phyloP scores from a whole-genome alignment of 2,797 vertebrate species.

The Phrynocephalus guinanensis region DNA sequence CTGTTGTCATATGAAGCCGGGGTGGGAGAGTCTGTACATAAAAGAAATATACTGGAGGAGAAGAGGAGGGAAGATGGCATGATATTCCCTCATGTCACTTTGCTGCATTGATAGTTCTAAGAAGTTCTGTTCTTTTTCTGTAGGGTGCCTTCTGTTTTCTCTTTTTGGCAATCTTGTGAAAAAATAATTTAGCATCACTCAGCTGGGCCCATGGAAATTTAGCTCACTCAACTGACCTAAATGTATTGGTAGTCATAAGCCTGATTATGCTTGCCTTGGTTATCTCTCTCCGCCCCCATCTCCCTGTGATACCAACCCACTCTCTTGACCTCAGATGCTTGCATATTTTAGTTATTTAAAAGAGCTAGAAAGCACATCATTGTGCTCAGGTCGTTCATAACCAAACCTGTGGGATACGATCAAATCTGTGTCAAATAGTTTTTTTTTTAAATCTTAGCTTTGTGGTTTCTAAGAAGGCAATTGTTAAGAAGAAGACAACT shows the following conservation, averaged over 20 bases:
- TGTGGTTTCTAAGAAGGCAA: slow-evolving; percentile 39
- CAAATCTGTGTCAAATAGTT: slow-evolving; percentile 26
- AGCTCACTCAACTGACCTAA: slow-evolving; percentile 46
- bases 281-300: slow-evolving; percentile 46
- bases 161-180: slow-evolving; percentile 2
- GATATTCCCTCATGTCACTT: neutral
- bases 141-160: neutral
- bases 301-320: slow-evolving; percentile 46
- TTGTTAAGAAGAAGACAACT: slow-evolving; percentile 30
- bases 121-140: neutral
- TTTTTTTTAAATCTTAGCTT: neutral
- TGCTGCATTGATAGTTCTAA: neutral
- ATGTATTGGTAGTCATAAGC: slow-evolving; percentile 59
- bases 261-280: slow-evolving; percentile 65
- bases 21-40: neutral
- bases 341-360: slow-evolving; percentile 51
- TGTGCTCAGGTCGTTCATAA: slow-evolving; percentile 41
- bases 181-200: slow-evolving; percentile 38
- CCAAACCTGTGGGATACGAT: slow-evolving; percentile 30
- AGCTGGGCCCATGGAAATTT: slow-evolving; percentile 31
- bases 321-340: slow-evolving; percentile 68
- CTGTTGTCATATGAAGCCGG: neutral
- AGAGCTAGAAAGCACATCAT: neutral
- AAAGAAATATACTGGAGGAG: neutral
- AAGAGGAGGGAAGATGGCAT: neutral